Base-by-base conservation (phyloP, 2,113 vertebrate species). In the Thinocorus orbignyianus region DNA sequence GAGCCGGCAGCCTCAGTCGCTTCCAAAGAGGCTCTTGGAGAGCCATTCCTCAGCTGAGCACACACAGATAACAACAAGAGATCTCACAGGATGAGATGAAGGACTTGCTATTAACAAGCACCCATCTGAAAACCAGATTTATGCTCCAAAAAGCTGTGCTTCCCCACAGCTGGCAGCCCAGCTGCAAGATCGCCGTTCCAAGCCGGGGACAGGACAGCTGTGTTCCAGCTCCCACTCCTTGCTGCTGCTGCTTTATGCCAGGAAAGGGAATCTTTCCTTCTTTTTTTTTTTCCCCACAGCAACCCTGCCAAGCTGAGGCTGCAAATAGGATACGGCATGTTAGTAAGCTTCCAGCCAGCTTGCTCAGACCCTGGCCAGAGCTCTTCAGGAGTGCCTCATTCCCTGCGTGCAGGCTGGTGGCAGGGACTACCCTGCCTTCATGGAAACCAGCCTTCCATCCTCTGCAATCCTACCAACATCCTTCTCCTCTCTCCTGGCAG, bases 281-380 rank as follows among this genome's bases (percentile, higher is more conserved):
- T n/a, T 94, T 87, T 92, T 92, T 84, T 88, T 46, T 46, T 93
- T 91, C 90, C 88, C 55, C 61, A 68, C 37, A 77, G 55, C 17
- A 92, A 28, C 7, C 23, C 9, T 79, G 86, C 89, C 86, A 83
- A 90, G 39, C 18, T 41, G 51, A 62, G 61, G 51, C 57, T 78
- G 68, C 84, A 83, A 72, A 92, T 0, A 73, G 78, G 73, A 81
- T 16, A 24, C 2, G 10, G 86, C 13, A 22, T 44, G 55, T 66
- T 37, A 71, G 60, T 6, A 39, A 77, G 69, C 70, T 65, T 49
- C 69, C 2, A 51, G 30, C 35, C 82, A 81, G 88, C 61, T 88
- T 39, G 73, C 60, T 78, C 51, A 8, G 7, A 66, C 3, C 23
- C 23, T 1, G 42, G 58, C 64, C 80, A 93, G 71, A 49, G 39